Evolutionary conservation across 2,797 vertebrate genomes (phyloP), one percentile per base, ranked within the genome.

Genomic region (Meda fulgida): DNA sequence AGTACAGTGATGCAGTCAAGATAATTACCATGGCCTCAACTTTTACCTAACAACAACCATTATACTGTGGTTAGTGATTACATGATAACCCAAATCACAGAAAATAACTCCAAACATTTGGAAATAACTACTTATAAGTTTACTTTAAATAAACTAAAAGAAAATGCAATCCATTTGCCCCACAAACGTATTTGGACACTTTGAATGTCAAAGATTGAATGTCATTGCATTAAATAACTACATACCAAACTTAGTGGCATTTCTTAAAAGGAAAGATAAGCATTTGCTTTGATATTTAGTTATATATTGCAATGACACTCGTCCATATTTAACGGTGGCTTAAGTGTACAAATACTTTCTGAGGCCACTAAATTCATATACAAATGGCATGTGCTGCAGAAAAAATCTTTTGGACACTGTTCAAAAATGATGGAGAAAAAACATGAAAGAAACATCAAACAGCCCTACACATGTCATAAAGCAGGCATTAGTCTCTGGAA

Each of bases 401-500:
- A 72, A 77, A 71, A 66, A 46, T 53, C 81, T 43, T 73, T 48
- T 55, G 9, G 26, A 75, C 18, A 23, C 38, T 26, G 29, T 38
- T 40, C 4, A 4, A 36, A 66, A 67, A 31, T n/a, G 13, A 48
- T 11, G 19, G 29, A 16, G 9, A 65, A 43, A 34, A 63, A 31
- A 26, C 63, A 69, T 58, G 9, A 77, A 63, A n/a, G 21, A 65
- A 84, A 88, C 76, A 78, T 38, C 31, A 73, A 79, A 66, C 34
- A 70, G 16, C 67, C 19, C n/a, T 60, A 69, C 23, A 51, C 46
- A 81, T 36, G 31, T 80, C 82, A 75, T 38, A 85, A 72, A 78
- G 69, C 48, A 79, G 60, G 65, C n/a, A 77, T 87, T 71, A 85
- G 71, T 60, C 6, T 40, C 53, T 81, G 83, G 83, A 85, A 66